Percentiles rank a stretch among this genome's conserved stretches.
phyloP scores from a whole-genome alignment of 2,113 vertebrate species.

The Siphamia tubifer region DNA sequence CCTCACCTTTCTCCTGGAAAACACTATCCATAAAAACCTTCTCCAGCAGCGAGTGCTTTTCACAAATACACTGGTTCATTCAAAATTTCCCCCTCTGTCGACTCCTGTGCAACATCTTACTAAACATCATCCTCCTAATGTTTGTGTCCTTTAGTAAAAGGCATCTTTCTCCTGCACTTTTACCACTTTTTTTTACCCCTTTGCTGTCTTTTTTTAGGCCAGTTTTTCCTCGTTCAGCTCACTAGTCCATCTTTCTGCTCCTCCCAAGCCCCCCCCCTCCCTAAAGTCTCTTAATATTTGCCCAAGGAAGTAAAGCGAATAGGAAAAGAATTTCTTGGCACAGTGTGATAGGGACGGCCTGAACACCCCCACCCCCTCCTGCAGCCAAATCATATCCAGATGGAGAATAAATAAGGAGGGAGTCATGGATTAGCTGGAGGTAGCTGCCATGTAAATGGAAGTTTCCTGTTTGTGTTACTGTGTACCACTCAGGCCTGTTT shows the following conservation, averaged over 20 bases:
- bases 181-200: neutral
- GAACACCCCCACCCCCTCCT: conserved; percentile 22
- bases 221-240: conserved; percentile 1
- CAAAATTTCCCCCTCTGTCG: neutral
- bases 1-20: conserved; percentile 10
- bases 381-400: conserved; percentile 69
- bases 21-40: neutral
- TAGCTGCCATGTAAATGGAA: conserved; percentile 51
- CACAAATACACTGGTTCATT: neutral
- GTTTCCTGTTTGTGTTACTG: conserved; percentile 60
- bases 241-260: neutral
- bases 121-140: neutral
- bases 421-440: conserved; percentile 52
- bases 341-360: conserved; percentile 37
- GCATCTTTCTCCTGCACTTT: neutral
- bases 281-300: conserved; percentile 61
- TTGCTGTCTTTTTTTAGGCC: neutral
- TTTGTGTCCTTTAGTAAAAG: too few relatives aligned
- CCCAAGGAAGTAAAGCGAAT: conserved; percentile 67
- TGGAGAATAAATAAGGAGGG: conserved; percentile 41
- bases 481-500: conserved; percentile 22
- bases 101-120: neutral
- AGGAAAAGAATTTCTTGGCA: conserved; percentile 72
- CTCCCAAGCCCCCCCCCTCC: conserved; percentile 1
- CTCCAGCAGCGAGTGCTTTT: neutral